Evolutionary conservation across 2,888 invertebrate species (phyloP).

Genomic region (Chorisops tibialis): DNA sequence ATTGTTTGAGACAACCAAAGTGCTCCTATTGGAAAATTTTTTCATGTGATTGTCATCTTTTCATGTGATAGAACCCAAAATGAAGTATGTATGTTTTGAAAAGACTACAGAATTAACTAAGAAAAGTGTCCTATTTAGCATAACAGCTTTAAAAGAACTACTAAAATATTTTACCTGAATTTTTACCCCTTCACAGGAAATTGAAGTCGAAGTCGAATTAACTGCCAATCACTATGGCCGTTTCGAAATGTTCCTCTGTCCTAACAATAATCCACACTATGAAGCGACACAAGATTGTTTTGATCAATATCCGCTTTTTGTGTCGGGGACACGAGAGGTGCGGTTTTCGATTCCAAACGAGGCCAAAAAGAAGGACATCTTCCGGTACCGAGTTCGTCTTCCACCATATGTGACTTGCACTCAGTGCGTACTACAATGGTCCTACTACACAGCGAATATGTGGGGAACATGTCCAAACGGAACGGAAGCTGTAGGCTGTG

Average conservation of each 20-base stretch:
- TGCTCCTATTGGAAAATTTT: too few species aligned
- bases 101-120: too few species aligned
- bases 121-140: too few species aligned
- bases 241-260: slow-evolving; percentile 81
- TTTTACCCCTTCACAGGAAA: slow-evolving; percentile 56
- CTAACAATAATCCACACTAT: slow-evolving; percentile 74
- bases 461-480: slow-evolving; percentile 87
- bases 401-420: slow-evolving; percentile 82
- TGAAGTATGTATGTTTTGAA: too few species aligned
- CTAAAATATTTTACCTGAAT: too few species aligned
- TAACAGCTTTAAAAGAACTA: too few species aligned
- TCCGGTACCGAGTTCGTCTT: slow-evolving; percentile 70
- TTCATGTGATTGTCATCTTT: too few species aligned
- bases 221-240: slow-evolving; percentile 88
- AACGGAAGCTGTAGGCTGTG: slow-evolving; percentile 83
- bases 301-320: slow-evolving; percentile 71
- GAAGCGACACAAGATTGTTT: slow-evolving; percentile 82
- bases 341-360: slow-evolving; percentile 70
- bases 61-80: too few species aligned
- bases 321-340: slow-evolving; percentile 70
- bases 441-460: slow-evolving; percentile 86
- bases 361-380: slow-evolving; percentile 63
- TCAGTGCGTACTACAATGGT: slow-evolving; percentile 92
- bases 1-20: too few species aligned
- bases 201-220: slow-evolving; percentile 80